Percentiles rank a stretch among this genome's conserved stretches.
phyloP scores from a whole-genome alignment of 35 echinoderm and acorn worm species.

The Lytechinus variegatus region DNA sequence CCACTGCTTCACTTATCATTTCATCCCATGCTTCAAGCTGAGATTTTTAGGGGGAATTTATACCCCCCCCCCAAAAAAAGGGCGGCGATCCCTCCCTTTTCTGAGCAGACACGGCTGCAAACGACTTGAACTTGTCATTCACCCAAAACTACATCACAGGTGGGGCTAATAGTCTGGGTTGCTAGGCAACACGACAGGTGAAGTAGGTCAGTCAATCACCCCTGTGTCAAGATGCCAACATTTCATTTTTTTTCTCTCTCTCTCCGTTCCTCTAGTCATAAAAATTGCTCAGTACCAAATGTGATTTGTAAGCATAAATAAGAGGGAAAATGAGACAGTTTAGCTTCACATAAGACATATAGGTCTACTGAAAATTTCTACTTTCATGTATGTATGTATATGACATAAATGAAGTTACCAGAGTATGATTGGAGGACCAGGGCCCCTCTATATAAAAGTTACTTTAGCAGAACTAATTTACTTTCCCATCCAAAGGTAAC shows the following conservation, averaged over 20 bases:
- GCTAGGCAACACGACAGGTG: conserved; percentile 48
- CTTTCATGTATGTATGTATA: too few species aligned
- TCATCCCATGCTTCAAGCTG: background rate
- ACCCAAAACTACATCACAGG: background rate
- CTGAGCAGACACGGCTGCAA: background rate
- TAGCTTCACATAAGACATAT: too few species aligned
- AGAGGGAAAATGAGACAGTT: background rate
- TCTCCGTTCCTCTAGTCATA: background rate
- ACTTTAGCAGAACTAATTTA: too few species aligned
- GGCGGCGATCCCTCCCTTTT: background rate
- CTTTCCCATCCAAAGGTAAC: too few species aligned
- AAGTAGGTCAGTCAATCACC: conserved; percentile 47
- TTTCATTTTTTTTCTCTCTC: background rate
- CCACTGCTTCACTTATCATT: background rate
- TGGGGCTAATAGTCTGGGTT: conserved; percentile 15
- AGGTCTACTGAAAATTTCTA: too few species aligned
- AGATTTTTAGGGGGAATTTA: background rate
- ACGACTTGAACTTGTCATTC: background rate
- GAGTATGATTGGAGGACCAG: too few species aligned
- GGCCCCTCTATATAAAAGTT: too few species aligned
- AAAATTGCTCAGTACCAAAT: background rate
- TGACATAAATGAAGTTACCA: too few species aligned
- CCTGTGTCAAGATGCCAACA: conserved; percentile 10
- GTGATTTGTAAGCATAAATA: background rate
- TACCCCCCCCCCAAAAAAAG: too few species aligned